Evolutionary conservation across 2,113 vertebrate species (phyloP).

Genomic region (Rhynchopsitta pachyrhyncha): DNA sequence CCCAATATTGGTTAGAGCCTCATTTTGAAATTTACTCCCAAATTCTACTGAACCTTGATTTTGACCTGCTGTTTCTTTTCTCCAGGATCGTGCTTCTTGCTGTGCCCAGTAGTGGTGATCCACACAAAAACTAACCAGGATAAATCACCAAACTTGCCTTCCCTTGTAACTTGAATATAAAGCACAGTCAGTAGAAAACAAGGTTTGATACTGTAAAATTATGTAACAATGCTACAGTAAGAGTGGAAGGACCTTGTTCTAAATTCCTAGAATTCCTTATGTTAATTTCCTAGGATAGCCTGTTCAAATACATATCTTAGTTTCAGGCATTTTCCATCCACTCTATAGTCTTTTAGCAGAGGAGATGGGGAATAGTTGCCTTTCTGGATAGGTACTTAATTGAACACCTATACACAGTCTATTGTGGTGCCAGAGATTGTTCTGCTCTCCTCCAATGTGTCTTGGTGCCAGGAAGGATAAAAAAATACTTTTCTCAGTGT

Average conservation of each 20-base stretch:
- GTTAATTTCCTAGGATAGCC: neutral
- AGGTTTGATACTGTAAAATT: neutral
- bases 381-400: neutral
- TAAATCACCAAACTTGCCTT: neutral
- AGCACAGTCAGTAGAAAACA: neutral
- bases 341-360: neutral
- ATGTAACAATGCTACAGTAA: neutral
- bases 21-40: neutral
- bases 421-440: neutral
- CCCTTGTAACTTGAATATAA: neutral
- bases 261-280: neutral
- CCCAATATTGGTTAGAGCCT: neutral
- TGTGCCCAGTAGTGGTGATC: neutral
- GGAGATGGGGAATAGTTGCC: neutral
- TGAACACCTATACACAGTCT: neutral
- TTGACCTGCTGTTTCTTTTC: neutral
- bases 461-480: neutral
- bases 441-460: neutral
- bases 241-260: neutral
- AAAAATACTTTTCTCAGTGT: neutral
- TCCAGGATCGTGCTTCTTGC: neutral
- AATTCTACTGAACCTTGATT: neutral
- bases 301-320: neutral
- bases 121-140: neutral
- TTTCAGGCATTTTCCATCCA: neutral